Percentiles rank a stretch among this genome's conserved stretches.
Conservation (phyloP, 2,797 vertebrate genomes). For the Spheniscus humboldti region DNA sequence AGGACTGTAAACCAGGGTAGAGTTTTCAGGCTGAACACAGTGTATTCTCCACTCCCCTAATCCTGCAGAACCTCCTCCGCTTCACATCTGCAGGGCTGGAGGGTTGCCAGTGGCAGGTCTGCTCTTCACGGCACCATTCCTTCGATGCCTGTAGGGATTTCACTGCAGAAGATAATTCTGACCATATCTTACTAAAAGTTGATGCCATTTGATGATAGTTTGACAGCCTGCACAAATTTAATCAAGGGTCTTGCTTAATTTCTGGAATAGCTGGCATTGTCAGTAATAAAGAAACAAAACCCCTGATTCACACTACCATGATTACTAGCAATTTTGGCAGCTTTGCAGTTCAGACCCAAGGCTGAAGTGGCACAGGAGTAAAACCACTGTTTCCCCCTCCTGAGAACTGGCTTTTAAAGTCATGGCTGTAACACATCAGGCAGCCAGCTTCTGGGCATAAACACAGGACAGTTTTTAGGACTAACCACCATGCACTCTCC, state of each 20-base stretch:
- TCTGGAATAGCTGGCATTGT: neutral
- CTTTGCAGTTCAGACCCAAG: neutral
- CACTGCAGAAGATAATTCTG: conserved; percentile 40
- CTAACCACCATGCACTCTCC: neutral
- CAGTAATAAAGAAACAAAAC: neutral
- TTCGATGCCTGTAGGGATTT: conserved; percentile 5
- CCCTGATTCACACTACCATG: neutral
- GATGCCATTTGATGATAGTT: conserved; percentile 9
- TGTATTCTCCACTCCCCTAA: neutral
- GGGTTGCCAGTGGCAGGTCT: conserved; percentile 44
- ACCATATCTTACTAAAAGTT: conserved; percentile 1
- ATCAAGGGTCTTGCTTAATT: neutral
- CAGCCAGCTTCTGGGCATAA: conserved; percentile 12
- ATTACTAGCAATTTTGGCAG: neutral
- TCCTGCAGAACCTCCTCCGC: conserved; percentile 45
- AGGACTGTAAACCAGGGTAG: neutral
- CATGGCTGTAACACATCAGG: neutral
- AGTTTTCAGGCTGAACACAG: conserved; percentile 35
- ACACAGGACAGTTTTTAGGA: conserved; percentile 41
- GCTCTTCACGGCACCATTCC: conserved; percentile 38
- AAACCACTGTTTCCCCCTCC: neutral
- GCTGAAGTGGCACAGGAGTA: conserved; percentile 1
- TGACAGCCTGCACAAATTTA: neutral
- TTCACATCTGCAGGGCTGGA: conserved; percentile 66
- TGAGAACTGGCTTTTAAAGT: neutral